phyloP scores from a whole-genome alignment of 2,797 vertebrate species.

The Schizopygopsis pylzovi region DNA sequence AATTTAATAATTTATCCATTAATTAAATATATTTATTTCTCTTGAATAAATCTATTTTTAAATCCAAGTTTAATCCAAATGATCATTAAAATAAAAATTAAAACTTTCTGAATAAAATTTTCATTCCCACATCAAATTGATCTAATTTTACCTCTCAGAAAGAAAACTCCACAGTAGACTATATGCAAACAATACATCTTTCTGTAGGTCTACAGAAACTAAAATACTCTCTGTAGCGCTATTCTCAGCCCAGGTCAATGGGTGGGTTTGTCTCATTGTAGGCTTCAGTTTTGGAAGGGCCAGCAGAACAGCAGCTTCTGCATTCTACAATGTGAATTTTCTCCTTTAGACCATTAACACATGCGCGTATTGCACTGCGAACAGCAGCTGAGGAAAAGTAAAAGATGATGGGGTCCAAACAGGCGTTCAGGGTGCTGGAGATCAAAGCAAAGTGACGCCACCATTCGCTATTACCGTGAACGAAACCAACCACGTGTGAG shows the following conservation, averaged over 20 bases:
- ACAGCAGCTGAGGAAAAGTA: conserved; percentile 87
- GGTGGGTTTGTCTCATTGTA: conserved; percentile 25
- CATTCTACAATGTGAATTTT: conserved; percentile 69
- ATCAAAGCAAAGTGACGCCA: conserved; percentile 83
- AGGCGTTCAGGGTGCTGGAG: conserved; percentile 86
- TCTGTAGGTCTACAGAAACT: no score
- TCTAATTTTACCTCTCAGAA: not conserved
- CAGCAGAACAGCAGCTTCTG: not conserved
- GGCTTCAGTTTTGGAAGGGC: conserved; percentile 38
- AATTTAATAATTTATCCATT: not conserved
- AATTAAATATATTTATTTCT: not conserved
- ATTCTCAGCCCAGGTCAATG: no score
- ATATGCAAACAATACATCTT: no score
- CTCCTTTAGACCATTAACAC: conserved; percentile 64
- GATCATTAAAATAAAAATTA: no score
- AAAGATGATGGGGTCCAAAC: conserved; percentile 87
- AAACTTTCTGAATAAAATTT: not conserved
- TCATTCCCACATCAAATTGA: not conserved
- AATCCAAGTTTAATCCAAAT: not conserved
- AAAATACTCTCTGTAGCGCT: not conserved
- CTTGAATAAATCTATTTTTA: not conserved
- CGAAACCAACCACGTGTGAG: conserved; percentile 86
- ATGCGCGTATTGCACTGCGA: conserved; percentile 75
- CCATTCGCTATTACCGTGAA: conserved; percentile 60
- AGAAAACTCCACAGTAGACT: not conserved